Percentiles rank a stretch among this genome's conserved stretches.
Evolutionary conservation across 2,797 vertebrate genomes (phyloP).

Genomic region (Pseudochromis fuscus): DNA sequence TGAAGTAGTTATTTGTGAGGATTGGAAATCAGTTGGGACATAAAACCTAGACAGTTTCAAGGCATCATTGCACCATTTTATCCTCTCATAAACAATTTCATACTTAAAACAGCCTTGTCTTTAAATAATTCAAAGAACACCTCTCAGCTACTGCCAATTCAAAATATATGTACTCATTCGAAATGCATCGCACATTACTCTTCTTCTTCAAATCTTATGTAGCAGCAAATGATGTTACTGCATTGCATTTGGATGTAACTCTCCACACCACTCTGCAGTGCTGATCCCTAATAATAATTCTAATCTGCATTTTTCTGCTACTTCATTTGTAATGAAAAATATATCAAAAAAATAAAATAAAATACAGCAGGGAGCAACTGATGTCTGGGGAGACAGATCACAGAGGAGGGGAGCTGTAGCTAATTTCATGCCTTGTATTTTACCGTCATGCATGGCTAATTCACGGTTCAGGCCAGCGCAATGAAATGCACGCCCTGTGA

Average conservation of each 20-base stretch:
- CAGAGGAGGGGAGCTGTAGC: constrained; percentile 69
- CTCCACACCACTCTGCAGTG: constrained; percentile 24
- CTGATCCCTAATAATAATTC: constrained; percentile 57
- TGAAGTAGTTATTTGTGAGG: constrained; percentile 18
- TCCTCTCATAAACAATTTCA: constrained; percentile 34
- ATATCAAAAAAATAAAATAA: neutral
- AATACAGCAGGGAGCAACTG: constrained; percentile 49
- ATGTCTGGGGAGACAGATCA: constrained; percentile 62
- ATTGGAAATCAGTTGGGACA: too few species aligned
- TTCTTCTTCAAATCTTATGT: constrained; percentile 17
- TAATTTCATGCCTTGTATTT: constrained; percentile 84
- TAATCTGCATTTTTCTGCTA: constrained; percentile 67
- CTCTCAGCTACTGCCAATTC: constrained; percentile 19
- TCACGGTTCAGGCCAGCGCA: constrained; percentile 52
- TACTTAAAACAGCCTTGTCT: constrained; percentile 25
- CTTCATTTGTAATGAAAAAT: constrained; percentile 66
- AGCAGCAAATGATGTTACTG: constrained; percentile 34
- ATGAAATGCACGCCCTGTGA: constrained; percentile 68
- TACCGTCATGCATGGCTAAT: constrained; percentile 75
- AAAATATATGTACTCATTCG: constrained; percentile 32
- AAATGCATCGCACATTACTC: constrained; percentile 35
- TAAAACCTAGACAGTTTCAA: too few species aligned
- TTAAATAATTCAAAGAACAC: constrained; percentile 47
- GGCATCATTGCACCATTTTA: constrained; percentile 20
- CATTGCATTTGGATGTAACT: constrained; percentile 11